Base-by-base conservation (phyloP, 2,113 vertebrate species). In the Noturus placidus region DNA sequence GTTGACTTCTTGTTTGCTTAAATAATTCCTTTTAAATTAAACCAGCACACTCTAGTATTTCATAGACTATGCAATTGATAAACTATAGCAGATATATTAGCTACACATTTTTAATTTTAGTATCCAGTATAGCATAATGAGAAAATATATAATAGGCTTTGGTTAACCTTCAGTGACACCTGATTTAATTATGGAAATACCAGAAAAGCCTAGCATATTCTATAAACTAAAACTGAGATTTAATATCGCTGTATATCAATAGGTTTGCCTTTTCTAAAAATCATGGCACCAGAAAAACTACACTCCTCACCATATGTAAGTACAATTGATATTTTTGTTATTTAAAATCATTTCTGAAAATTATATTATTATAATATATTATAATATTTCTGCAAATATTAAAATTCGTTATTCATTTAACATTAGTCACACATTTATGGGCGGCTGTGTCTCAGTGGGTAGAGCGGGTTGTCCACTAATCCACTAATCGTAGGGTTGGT, bases 221-320 rank as follows among this genome's bases (percentile, higher is more conserved):
- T 59, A 14, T 35, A 35, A 59, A 81, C 7, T 57, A 56, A 46
- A 63, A 65, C 9, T 9, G 7, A 83, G 35, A 15, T 67, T 19
- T 83, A 30, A 14, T 25, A 82, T 61, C 10, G 2, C n/a, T 80
- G 38, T 61, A 61, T 61, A 42, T 85, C 25, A 17, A 76, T 59
- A 85, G 83, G 33, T 85, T 59, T 74, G 20, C 54, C 70, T 27
- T 74, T 8, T 25, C 7, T 35, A 89, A 76, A 56, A 67, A 70
- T 83, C 61, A 88, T 88, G 87, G 87, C 54, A 25, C 27, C 33
- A 78, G 84, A 82, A 86, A 59, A 89, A 4, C 35, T n/a, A 59
- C 59, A 46, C 38, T 89, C 50, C 70, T 89, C 70, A 83, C 80
- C 42, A 78, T 83, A 83, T 67, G 88, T 89, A 15, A 89, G 88